Evolutionary conservation across 1,140 invertebrate genomes (phyloP), one percentile per base, ranked within the genome.

Genomic region (Macrosteles quadrilineatus): DNA sequence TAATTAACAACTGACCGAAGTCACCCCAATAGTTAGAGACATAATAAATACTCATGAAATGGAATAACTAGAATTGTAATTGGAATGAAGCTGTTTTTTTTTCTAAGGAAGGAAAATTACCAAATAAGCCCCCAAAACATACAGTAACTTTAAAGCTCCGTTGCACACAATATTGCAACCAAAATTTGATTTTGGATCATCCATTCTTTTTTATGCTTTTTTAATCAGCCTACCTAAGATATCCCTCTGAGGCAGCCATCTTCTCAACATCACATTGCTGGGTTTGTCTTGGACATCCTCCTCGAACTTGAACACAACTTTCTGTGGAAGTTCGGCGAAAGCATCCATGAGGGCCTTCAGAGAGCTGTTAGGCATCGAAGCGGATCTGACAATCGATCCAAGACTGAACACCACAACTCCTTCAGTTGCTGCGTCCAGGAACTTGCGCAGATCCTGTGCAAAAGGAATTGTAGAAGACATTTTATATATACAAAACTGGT

Each of bases 371-470:
- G 81, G 75, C 1, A 87, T 75, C 62, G 80, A 76, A 31, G 81
- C 77, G 3, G 81, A 75, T 71, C 82, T 79, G 47, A 85, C 77
- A 31, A 83, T 76, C 2, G 81, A 81, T 19, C 86, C 86, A 63
- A 87, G 75, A 68, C 80, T 83, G 69, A 87, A 83, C 67, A 83
- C 83, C 43, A 87, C 76, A 3, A 80, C 82, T 17, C 85, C 85
- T 45, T 80, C 70, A 77, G 80, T 68, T 2, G 83, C 78, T n/a
- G 68, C 50, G 43, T 76, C 71, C 40, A 76, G 50, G 21, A 73
- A 71, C 43, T 69, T 64, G 53, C 74, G 36, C 1, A 76, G 67
- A 36, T 76, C 75, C 75, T 76, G 57, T 17, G 47, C 55, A 70
- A 6, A 62, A 68, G 43, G n/a, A 53, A 71, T 4, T 53, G 17